phyloP scores from a whole-genome alignment of 1,140 invertebrate species.

The Thrips palmi region DNA sequence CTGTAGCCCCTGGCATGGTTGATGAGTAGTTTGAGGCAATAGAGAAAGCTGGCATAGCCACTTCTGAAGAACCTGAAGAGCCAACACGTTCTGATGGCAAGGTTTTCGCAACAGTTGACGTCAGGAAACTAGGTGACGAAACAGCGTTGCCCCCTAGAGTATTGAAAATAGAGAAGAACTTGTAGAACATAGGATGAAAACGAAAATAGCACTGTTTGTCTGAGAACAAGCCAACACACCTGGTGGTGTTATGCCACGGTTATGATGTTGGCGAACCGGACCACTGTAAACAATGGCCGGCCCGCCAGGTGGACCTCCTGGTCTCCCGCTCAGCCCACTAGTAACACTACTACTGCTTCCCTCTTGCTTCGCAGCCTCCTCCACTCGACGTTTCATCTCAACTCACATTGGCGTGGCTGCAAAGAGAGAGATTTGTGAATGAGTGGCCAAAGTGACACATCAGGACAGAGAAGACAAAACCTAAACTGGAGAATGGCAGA shows the following conservation, averaged over 20 bases:
- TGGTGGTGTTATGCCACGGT: conserved; percentile 26
- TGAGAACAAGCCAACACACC: conserved; percentile 25
- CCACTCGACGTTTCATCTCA: conserved; percentile 42
- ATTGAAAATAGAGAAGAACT: too few relatives aligned
- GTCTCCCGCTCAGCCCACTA: conserved; percentile 18
- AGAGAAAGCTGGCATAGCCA: too few relatives aligned
- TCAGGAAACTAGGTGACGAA: too few relatives aligned
- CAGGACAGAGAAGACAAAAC: conserved; percentile 1
- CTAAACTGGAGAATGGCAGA: conserved; percentile 1
- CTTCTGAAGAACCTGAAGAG: too few relatives aligned
- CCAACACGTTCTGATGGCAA: too few relatives aligned
- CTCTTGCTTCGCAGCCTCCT: conserved; percentile 33
- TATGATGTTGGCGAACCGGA: conserved; percentile 24
- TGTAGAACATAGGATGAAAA: background rate
- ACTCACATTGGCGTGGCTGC: conserved; percentile 36
- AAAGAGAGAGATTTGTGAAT: too few relatives aligned
- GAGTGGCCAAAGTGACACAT: too few relatives aligned
- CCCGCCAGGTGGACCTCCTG: conserved; percentile 22
- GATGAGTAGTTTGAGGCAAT: too few relatives aligned
- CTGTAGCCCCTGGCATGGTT: too few relatives aligned
- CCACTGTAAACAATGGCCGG: conserved; percentile 19
- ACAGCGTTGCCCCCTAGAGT: too few relatives aligned
- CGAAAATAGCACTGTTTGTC: background rate
- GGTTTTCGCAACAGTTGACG: too few relatives aligned
- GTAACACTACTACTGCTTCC: conserved; percentile 26